Evolutionary conservation across 2,888 invertebrate genomes (phyloP), one percentile per base, ranked within the genome.

Genomic region (Drosophila borealis): DNA sequence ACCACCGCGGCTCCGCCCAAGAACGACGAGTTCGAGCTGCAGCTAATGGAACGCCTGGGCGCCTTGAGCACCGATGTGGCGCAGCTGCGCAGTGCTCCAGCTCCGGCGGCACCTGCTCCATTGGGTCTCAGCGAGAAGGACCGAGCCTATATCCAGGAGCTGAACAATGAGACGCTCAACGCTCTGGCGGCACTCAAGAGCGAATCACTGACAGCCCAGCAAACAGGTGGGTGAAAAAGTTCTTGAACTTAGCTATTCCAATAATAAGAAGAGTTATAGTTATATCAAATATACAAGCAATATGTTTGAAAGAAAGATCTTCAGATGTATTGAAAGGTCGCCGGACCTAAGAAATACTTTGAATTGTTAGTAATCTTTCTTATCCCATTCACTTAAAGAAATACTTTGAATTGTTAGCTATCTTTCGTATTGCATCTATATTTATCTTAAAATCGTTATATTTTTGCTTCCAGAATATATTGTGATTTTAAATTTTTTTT

Each of bases 151-250:
- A 90, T 96, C 1, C 93, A 94, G 62, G 91, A 92, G 11, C 89
- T 94, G 36, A 93, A 94, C 70, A 96, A 96, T 90, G 93, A 94
- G 55, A 96, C 96, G 0, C 91, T 94, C 45, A 93, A 93, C 48
- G 93, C 94, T 0, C 77, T 96, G 44, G 93, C 94, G 60, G 93
- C 93, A 48, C 91, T 94, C 4, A 94, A 93, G 69, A 93, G 93
- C 34, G 93, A 93, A 29, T 78, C 94, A 2, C 90, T 92, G 3
- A 90, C 92, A 8, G 91, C 89, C 33, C 92, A 93, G 29, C 93
- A 94, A 39, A 92, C 91, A 72, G 92, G 94, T 94, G 88, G 89
- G 92, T 25, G 19, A 17, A 29, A 48, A 0, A 5, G 5, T 17
- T 11, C 11, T 13, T 11, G 13, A 0, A 2, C 1, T 2, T 4